Evolutionary conservation across 2,113 vertebrate genomes (phyloP), one percentile per base, ranked within the genome.

Genomic region (Recurvirostra avosetta): DNA sequence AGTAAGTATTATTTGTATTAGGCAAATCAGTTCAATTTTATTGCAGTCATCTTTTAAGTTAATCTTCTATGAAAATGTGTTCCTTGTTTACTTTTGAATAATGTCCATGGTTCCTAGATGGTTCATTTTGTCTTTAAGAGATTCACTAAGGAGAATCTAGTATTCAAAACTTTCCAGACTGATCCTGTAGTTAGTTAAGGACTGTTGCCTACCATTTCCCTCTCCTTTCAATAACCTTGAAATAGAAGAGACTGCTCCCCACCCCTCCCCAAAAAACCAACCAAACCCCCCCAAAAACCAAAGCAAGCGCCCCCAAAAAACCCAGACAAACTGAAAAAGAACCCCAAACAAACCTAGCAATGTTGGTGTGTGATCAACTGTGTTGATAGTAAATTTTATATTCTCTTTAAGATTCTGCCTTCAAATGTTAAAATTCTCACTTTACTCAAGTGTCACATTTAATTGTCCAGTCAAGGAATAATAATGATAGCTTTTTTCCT

Each of bases 371-470:
- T 92, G 49, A 27, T 58, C 41, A 26, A 41, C 38, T 56, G 7
- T 56, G 10, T 17, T 67, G 18, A 43, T 45, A 1, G 0, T 43
- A 65, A 76, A 23, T 19, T 83, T 90, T 83, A 67, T 12, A 15
- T 72, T 66, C 38, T 45, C 13, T 84, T 75, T 40, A 79, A 71
- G 52, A 36, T 52, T 91, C 17, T 40, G 16, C 38, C 21, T 72
- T 87, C 26, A 96, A 45, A 79, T 59, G 32, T 66, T 91, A 47
- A 92, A 92, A 85, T 61, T 86, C n/a, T 85, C 11, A 15, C 20
- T 90, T 7, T 53, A 71, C 5, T 94, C 8, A 55, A 87, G 20
- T 56, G 32, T 58, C 40, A 63, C 12, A 22, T n/a, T 77, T 86
- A 58, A 40, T 89, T 80, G 34, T 71, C 65, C 18, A 52, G 19